Evolutionary conservation across 2,113 vertebrate genomes (phyloP), one percentile per base, ranked within the genome.

Genomic region (Callipepla californica): DNA sequence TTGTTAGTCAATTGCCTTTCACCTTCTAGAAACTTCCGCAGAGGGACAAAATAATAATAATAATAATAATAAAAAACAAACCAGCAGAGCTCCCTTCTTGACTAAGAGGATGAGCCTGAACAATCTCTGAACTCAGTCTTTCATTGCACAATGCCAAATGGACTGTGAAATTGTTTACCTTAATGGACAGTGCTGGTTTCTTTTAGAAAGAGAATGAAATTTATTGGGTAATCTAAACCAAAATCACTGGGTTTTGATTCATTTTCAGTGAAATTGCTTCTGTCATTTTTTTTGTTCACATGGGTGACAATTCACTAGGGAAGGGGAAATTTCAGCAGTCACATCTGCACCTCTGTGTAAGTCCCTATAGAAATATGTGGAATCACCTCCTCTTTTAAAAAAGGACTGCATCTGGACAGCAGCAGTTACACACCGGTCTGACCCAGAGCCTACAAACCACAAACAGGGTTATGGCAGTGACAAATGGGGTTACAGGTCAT

Each of bases 111-210:
- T 42, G 22, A 23, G 91, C 55, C 87, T 87, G 72, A 91, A 59
- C 40, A 74, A 44, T 92, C 50, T 85, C 93, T 63, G 44, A 94
- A 80, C 47, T 87, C 73, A 89, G 47, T 21, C 50, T 69, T 95
- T 90, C 93, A 80, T 22, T 90, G 69, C 42, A 48, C 0, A 1
- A 93, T 68, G 73, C 62, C 85, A 94, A 96, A 95, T 90, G 85
- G 85, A 86, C 83, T 90, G 93, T 95, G 95, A 95, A 97, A 95
- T 94, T 95, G 87, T 95, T 96, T 96, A 92, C 89, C 59, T 78
- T 93, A 93, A 91, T 45, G 61, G 86, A 87, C 55, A 83, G 45
- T 17, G 50, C 79, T 88, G 47, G 57, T 87, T 93, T 91, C 86
- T 91, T 55, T 79, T 76, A 65, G 68, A 87, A 94, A 83, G 20